Conservation (phyloP, 2,888 invertebrate genomes). For the Cosmorhoe ocellata region DNA sequence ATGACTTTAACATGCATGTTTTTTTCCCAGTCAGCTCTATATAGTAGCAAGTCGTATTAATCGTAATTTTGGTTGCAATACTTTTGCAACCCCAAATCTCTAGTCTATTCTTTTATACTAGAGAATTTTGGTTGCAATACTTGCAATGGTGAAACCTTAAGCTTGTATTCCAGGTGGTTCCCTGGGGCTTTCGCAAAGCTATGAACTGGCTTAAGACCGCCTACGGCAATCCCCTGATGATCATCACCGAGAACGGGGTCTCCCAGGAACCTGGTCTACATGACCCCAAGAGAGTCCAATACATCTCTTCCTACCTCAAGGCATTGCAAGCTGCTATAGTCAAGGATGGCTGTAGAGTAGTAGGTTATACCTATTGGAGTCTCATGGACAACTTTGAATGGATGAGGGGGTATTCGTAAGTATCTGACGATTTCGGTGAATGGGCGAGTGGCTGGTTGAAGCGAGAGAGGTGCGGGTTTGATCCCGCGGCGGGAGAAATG, state of each 20-base stretch:
- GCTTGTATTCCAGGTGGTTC: constrained; percentile 75
- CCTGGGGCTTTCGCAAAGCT: constrained; percentile 85
- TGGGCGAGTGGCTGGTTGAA: too few species aligned
- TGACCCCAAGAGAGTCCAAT: constrained; percentile 76
- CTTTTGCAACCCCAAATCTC: too few species aligned
- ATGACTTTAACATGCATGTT: too few species aligned
- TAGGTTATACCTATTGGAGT: constrained; percentile 89
- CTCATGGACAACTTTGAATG: constrained; percentile 93
- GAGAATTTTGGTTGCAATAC: too few species aligned
- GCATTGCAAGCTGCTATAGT: constrained; percentile 70
- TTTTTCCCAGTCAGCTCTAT: too few species aligned
- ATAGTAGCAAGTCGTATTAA: too few species aligned
- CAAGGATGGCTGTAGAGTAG: constrained; percentile 81
- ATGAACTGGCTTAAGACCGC: constrained; percentile 83
- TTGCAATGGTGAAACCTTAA: background rate
- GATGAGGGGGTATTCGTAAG: constrained; percentile 87
- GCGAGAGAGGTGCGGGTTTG: too few species aligned
- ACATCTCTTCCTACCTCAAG: constrained; percentile 75
- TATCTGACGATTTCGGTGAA: background rate
- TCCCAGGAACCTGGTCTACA: constrained; percentile 70
- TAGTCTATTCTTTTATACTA: too few species aligned
- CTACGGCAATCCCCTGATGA: constrained; percentile 81
- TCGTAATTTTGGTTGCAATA: too few species aligned
- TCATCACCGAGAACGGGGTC: constrained; percentile 85
- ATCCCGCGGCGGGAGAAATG: too few species aligned